phyloP scores from a whole-genome alignment of 2,113 vertebrate species.

The Triplophysa dalaica region DNA sequence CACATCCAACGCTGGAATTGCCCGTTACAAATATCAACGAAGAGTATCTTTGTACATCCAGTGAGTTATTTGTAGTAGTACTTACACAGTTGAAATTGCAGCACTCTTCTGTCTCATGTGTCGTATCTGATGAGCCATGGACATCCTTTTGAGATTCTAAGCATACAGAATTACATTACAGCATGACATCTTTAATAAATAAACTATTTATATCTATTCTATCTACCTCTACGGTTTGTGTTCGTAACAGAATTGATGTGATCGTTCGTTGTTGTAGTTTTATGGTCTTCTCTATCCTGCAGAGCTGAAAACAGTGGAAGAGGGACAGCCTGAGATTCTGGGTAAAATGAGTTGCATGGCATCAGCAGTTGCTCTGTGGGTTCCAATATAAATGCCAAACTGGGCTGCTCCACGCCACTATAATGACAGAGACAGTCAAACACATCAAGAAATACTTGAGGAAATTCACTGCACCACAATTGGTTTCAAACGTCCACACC shows the following conservation, averaged over 20 bases:
- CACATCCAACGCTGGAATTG: too few species aligned
- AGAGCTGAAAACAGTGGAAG: background rate
- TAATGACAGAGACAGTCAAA: background rate
- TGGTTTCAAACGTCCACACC: too few species aligned
- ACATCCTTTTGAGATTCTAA: slow-evolving; percentile 13
- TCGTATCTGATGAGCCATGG: background rate
- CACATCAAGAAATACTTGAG: too few species aligned
- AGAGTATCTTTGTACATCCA: background rate
- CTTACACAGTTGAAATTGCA: slow-evolving; percentile 26
- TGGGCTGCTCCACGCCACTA: slow-evolving; percentile 56
- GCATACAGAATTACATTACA: background rate
- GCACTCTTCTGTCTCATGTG: slow-evolving; percentile 4
- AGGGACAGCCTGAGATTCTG: background rate
- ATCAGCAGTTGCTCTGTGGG: slow-evolving; percentile 48
- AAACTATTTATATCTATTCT: background rate
- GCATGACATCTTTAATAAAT: background rate
- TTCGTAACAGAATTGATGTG: background rate
- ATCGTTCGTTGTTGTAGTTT: background rate
- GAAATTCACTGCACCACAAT: too few species aligned
- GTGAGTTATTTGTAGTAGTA: background rate
- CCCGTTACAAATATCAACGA: too few species aligned
- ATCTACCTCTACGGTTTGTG: slow-evolving; percentile 17
- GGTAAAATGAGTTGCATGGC: background rate
- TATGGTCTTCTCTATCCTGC: background rate
- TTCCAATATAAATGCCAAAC: slow-evolving; percentile 57